phyloP scores from a whole-genome alignment of 2,113 vertebrate genomes.

The Engraulis encrasicolus region DNA sequence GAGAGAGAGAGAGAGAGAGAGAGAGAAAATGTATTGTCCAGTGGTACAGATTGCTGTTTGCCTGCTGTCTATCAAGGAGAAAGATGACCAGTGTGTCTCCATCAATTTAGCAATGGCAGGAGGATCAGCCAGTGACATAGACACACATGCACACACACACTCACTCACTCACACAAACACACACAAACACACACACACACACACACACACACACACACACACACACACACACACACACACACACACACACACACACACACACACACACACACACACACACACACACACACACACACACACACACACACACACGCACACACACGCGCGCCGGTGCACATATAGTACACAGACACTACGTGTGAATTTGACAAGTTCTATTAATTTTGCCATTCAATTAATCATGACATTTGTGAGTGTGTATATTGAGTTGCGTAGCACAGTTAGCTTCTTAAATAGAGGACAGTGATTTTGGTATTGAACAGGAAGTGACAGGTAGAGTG shows the following conservation, averaged over 20 bases:
- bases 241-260: neutral
- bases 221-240: neutral
- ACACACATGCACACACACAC: neutral
- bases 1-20: neutral
- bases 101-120: constrained; percentile 36
- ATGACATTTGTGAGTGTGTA: too few species aligned
- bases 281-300: neutral
- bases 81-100: constrained; percentile 5
- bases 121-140: constrained; percentile 18
- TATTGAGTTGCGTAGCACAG: neutral
- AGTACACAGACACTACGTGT: neutral
- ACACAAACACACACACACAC: neutral
- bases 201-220: neutral
- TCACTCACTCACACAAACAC: neutral
- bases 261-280: neutral
- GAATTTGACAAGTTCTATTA: constrained; percentile 11
- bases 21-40: constrained; percentile 2
- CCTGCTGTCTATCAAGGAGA: neutral
- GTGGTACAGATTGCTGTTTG: neutral
- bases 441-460: neutral
- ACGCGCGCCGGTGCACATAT: neutral
- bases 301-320: neutral
- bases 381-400: neutral
- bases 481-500: neutral
- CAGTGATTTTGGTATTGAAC: neutral